These are phyloP conservation scores for Prunella fulvescens DNA, from an alignment of 2,113 vertebrate species.

Conservation along the genomic window DNA sequence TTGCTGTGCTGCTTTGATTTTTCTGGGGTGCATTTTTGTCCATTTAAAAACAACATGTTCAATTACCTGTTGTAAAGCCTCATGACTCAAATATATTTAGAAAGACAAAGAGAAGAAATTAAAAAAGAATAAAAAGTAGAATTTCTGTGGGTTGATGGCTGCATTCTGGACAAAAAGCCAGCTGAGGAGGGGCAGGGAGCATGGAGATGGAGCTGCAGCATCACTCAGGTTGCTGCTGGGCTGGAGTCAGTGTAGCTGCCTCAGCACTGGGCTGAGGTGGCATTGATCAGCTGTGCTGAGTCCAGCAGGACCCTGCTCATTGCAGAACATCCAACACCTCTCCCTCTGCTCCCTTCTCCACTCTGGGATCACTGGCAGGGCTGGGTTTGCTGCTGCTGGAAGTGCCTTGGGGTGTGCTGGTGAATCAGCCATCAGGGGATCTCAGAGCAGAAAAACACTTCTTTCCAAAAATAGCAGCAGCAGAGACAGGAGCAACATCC, in stretches of 20 bases:
- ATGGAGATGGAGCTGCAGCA: neutral
- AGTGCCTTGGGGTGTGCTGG: neutral
- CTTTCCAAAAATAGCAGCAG: neutral
- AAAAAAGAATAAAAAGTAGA: too few relatives aligned
- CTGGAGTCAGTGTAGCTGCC: neutral
- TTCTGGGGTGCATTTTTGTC: neutral
- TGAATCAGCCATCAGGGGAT: neutral
- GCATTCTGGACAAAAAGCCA: neutral
- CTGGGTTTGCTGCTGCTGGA: neutral
- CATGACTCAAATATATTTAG: neutral
- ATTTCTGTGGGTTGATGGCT: neutral
- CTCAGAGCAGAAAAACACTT: neutral
- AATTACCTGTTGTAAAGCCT: neutral
- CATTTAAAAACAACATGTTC: neutral
- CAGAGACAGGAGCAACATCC: neutral
- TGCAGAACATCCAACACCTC: neutral
- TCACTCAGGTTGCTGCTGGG: neutral
- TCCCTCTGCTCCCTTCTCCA: neutral
- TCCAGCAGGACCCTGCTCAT: neutral
- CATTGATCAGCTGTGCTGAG: neutral
- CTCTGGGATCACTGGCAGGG: neutral
- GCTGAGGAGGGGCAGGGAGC: neutral
- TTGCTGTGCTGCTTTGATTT: neutral
- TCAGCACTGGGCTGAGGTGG: neutral
- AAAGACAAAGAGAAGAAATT: neutral